phyloP scores from a whole-genome alignment of 2,113 vertebrate species.

The Rattus rattus region DNA sequence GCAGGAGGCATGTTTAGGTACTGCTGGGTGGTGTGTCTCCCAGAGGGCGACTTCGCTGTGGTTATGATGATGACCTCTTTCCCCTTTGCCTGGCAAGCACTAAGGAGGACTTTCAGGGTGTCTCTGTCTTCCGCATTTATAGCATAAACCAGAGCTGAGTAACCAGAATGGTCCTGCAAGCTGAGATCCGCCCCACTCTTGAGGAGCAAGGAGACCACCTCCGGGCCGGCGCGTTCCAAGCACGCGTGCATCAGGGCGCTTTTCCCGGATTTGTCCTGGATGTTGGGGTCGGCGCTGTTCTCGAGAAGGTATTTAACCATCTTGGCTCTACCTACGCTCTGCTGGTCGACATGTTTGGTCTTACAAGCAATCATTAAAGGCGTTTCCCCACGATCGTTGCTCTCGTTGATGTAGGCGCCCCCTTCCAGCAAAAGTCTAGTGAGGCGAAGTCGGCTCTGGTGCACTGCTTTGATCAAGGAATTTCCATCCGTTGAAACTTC shows the following conservation, averaged over 20 bases:
- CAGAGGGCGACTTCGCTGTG: conserved; percentile 88
- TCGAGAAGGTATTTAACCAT: conserved; percentile 96
- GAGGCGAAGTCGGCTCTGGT: conserved; percentile 92
- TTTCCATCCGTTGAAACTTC: conserved; percentile 91
- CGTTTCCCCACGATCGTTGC: conserved; percentile 94
- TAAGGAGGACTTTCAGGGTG: conserved; percentile 90
- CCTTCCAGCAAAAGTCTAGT: conserved; percentile 94
- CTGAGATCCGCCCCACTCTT: conserved; percentile 91
- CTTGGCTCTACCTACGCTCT: conserved; percentile 92
- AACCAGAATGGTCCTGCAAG: conserved; percentile 91
- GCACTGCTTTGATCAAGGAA: conserved; percentile 93
- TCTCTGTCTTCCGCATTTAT: conserved; percentile 92
- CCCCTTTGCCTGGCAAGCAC: conserved; percentile 91
- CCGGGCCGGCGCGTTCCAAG: conserved; percentile 88
- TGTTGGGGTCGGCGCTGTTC: conserved; percentile 95
- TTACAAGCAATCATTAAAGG: conserved; percentile 95
- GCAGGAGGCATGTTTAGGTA: conserved; percentile 92
- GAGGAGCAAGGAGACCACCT: conserved; percentile 92
- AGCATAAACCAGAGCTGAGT: conserved; percentile 93
- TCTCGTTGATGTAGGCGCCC: conserved; percentile 95
- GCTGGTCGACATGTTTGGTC: conserved; percentile 89
- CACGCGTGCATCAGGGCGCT: conserved; percentile 95
- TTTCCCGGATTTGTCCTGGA: conserved; percentile 95
- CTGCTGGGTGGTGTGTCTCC: conserved; percentile 91
- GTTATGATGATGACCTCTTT: conserved; percentile 98